Evolutionary conservation across 2,888 invertebrate genomes (phyloP).

Genomic region (Drosophila paranaensis): DNA sequence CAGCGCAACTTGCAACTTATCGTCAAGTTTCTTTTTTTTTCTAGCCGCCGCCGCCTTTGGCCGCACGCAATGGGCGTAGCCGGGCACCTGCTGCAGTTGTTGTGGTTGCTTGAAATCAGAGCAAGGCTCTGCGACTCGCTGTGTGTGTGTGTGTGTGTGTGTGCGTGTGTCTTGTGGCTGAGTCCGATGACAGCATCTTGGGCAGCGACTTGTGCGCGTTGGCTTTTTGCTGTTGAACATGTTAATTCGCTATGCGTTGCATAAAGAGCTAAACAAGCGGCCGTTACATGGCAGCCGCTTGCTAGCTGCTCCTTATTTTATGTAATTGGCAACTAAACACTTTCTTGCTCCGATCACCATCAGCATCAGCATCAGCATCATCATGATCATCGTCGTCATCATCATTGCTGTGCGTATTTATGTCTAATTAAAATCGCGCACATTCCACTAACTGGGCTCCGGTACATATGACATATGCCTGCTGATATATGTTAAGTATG

Average conservation of each 20-base stretch:
- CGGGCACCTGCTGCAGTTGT: constrained; percentile 73
- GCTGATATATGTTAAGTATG: constrained; percentile 63
- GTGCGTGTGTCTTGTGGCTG: constrained; percentile 55
- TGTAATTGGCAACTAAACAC: constrained; percentile 79
- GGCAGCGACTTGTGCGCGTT: constrained; percentile 73
- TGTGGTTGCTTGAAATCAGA: constrained; percentile 69
- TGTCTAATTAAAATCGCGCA: constrained; percentile 77
- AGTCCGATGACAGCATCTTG: constrained; percentile 73
- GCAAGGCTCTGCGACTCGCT: constrained; percentile 59
- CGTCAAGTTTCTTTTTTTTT: constrained; percentile 41
- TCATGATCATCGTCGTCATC: constrained; percentile 18
- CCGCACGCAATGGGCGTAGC: constrained; percentile 79
- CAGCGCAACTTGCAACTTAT: constrained; percentile 59
- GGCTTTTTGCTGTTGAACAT: constrained; percentile 75
- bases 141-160: constrained; percentile 19
- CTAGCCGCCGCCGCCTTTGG: constrained; percentile 61
- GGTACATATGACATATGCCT: constrained; percentile 1
- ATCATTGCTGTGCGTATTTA: constrained; percentile 56
- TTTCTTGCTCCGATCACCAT: constrained; percentile 62
- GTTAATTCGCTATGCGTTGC: constrained; percentile 76
- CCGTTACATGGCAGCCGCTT: constrained; percentile 73
- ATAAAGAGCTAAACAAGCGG: constrained; percentile 67
- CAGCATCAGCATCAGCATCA: constrained; percentile 24
- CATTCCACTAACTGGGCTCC: constrained; percentile 57
- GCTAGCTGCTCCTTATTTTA: constrained; percentile 79